Base-by-base conservation (phyloP, 2,113 vertebrate species). In the Dipodomys spectabilis region DNA sequence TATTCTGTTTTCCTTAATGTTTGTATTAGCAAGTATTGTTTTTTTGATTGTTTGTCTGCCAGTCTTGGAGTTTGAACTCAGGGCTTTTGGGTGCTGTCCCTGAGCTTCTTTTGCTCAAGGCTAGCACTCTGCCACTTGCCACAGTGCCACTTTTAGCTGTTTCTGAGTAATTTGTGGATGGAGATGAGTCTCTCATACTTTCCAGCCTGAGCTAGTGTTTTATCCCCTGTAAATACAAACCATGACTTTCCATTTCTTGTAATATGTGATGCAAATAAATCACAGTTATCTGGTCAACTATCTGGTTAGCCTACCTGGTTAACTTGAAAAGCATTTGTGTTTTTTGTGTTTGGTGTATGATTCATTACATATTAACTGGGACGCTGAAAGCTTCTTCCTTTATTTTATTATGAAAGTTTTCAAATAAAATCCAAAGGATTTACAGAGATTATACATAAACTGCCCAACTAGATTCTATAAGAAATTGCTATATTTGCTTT, bases 381-480 rank as follows among this genome's bases (percentile, higher is more conserved):
- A 81, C 28, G n/a, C 62, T 64, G 30, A 44, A 85, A 22, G 39
- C 79, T 72, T 73, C 25, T 3, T 62, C 19, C 35, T 25, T 72
- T 25, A 53, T 86, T 88, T 91, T 39, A 89, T 91, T 78, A 80
- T 88, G 81, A 88, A 78, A 64, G 13, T 79, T 73, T 92, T 81
- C 65, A 88, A 44, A 75, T 78, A 67, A 12, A 25, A 6, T 86
- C 88, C 12, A 72, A 75, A 86, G 67, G 88, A 72, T 65, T 88
- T 79, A 13, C 7, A 74, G 39, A 73, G 45, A 32, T 22, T 88
- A 57, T 82, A 22, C 5, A 23, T 69, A 91, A 90, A 16, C 69
- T 90, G 57, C n/a, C 28, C 32, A 75, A 20, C 22, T 69, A 7
- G 15, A 28, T 77, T 79, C 80, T 90, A 0, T 39, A 67, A 32